A percentile compares a stretch with the other conserved stretches of the same genome.
These are phyloP conservation scores for Amphimedon queenslandica DNA, from an alignment of 37 sponge, comb jelly and placozoan species.

Conservation along the genomic window DNA sequence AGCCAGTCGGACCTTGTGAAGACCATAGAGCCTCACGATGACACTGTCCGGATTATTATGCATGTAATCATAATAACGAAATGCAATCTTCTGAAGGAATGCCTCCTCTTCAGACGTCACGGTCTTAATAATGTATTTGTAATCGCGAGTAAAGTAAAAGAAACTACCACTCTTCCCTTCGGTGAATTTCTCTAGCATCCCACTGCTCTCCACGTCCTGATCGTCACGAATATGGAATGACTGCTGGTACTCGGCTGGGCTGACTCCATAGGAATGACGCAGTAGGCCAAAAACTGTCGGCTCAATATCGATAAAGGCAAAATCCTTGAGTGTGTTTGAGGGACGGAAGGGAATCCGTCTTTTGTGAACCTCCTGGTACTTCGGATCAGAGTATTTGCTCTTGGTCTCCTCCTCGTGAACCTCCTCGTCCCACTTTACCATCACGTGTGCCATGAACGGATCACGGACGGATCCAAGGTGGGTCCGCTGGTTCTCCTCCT, in stretches of 20 bases:
- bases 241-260: constrained; percentile 39
- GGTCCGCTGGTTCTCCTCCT: constrained; percentile 3
- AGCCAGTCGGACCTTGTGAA: constrained; percentile 76
- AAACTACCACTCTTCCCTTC: constrained; percentile 95
- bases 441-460: constrained; percentile 29
- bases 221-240: constrained; percentile 69
- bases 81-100: constrained; percentile 50
- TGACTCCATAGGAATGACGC: constrained; percentile 40
- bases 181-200: constrained; percentile 89
- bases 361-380: constrained; percentile 27
- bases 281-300: constrained; percentile 70
- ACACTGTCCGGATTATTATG: constrained; percentile 72
- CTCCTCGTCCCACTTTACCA: constrained; percentile 47
- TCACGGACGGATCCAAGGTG: constrained; percentile 42
- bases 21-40: constrained; percentile 76
- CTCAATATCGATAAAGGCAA: constrained; percentile 74
- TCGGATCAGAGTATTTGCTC: constrained; percentile 12
- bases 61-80: constrained; percentile 71
- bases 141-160: constrained; percentile 88
- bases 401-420: constrained; percentile 22
- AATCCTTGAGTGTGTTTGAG: not conserved
- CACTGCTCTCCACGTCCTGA: constrained; percentile 61
- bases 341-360: constrained; percentile 41
- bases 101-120: constrained; percentile 60
- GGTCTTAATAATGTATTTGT: constrained; percentile 86